Percentiles rank a stretch among this genome's conserved stretches.
phyloP scores from a whole-genome alignment of 2,888 invertebrate genomes.

The Cecidostiba fungosa region DNA sequence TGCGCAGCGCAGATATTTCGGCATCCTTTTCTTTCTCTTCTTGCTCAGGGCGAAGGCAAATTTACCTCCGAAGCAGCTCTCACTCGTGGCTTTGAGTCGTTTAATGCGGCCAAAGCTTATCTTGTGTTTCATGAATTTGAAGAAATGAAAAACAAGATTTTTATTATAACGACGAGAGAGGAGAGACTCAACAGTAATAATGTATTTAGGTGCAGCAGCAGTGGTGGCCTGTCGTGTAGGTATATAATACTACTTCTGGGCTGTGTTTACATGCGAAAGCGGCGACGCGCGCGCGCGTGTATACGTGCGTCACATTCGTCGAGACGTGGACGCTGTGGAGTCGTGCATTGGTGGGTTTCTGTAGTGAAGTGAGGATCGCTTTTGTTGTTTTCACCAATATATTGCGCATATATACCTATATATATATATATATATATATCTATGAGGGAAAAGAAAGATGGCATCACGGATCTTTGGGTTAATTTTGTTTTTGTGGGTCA shows the following conservation, averaged over 20 bases:
- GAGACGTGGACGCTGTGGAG: neutral
- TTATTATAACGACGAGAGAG: neutral
- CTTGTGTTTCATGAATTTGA: slow-evolving; percentile 21
- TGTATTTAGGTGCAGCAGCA: neutral
- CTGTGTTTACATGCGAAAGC: neutral
- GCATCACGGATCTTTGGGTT: too few relatives aligned
- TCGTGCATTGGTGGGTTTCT: too few relatives aligned
- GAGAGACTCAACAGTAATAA: neutral
- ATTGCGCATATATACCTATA: too few relatives aligned
- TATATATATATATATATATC: too few relatives aligned
- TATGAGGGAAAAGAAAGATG: too few relatives aligned
- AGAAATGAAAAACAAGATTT: neutral
- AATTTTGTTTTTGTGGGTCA: too few relatives aligned
- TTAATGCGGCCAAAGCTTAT: neutral
- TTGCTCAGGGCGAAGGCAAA: neutral
- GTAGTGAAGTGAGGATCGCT: too few relatives aligned
- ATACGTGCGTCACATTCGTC: neutral
- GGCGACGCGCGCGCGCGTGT: neutral
- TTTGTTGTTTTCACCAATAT: too few relatives aligned
- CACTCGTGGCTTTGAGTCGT: neutral
- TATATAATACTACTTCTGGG: neutral
- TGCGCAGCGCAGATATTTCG: neutral
- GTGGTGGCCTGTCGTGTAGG: too few relatives aligned
- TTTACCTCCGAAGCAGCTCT: neutral
- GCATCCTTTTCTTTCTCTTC: slow-evolving; percentile 8